These are phyloP conservation scores for Philopedon plagiatum DNA, from an alignment of 2,888 invertebrate genomes.

Conservation along the genomic window DNA sequence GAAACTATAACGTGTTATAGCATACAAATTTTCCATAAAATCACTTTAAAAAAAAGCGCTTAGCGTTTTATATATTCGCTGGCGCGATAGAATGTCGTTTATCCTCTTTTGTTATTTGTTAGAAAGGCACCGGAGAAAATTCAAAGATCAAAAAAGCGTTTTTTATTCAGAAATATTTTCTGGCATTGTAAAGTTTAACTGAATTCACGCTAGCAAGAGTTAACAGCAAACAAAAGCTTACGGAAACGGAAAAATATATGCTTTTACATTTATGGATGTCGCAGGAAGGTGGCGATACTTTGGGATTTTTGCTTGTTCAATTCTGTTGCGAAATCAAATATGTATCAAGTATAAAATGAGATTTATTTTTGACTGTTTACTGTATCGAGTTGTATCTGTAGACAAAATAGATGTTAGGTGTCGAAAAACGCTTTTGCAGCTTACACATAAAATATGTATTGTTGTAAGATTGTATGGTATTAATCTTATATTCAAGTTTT, in stretches of 20 bases:
- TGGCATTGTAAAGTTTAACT: conserved; percentile 4
- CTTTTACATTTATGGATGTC: conserved; percentile 11
- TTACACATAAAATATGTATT: neutral
- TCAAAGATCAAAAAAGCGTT: neutral
- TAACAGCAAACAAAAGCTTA: conserved; percentile 14
- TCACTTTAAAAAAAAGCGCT: no score
- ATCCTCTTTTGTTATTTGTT: neutral
- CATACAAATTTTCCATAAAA: neutral
- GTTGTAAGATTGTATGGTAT: no score
- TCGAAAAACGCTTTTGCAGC: neutral
- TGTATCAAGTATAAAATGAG: conserved; percentile 2
- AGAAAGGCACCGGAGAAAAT: neutral
- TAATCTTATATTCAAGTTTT: no score
- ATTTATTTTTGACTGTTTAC: neutral
- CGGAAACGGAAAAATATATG: conserved; percentile 3
- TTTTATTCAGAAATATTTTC: conserved; percentile 12
- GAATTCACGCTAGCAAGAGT: neutral
- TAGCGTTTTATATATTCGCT: no score
- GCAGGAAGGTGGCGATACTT: neutral
- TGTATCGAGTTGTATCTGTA: neutral
- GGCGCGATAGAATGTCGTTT: neutral
- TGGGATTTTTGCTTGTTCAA: neutral
- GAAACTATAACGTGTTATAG: no score
- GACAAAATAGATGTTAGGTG: neutral
- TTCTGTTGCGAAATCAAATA: conserved; percentile 3